A percentile compares a stretch with the other conserved stretches of the same genome.
phyloP scores from a whole-genome alignment of 2,113 vertebrate species.

The Coturnix japonica region DNA sequence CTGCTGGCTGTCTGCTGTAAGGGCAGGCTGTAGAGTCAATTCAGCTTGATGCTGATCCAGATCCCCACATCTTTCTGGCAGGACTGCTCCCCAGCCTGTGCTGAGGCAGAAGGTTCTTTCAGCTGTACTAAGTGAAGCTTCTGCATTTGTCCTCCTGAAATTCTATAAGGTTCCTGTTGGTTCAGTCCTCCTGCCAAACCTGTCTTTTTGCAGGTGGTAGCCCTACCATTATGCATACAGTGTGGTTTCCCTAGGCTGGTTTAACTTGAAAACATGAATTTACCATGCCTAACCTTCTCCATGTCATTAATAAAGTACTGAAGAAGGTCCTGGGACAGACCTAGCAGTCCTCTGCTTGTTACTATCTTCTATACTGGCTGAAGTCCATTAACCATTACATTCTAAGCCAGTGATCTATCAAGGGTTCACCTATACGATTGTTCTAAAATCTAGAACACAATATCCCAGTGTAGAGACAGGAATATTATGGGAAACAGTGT shows the following conservation, averaged over 20 bases:
- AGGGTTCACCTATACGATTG: background rate
- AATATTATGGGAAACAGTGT: background rate
- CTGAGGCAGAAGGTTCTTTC: background rate
- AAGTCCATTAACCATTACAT: background rate
- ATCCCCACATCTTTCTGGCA: background rate
- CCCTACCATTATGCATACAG: accelerated
- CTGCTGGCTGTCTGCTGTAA: background rate
- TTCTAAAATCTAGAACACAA: background rate
- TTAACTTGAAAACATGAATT: accelerated
- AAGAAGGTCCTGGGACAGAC: background rate
- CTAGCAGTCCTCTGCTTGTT: background rate
- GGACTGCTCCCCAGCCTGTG: background rate
- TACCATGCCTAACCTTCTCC: background rate
- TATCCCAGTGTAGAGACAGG: background rate
- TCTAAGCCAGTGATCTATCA: background rate
- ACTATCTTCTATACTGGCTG: background rate
- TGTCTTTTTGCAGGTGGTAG: background rate
- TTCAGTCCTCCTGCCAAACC: background rate
- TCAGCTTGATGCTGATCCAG: background rate
- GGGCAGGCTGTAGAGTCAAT: background rate
- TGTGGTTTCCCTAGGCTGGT: background rate
- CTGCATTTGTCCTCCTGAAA: background rate
- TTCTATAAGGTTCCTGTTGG: background rate
- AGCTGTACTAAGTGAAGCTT: background rate
- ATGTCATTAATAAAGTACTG: background rate